Conservation (phyloP, 2,797 vertebrate species). For the Poecile montanus region DNA sequence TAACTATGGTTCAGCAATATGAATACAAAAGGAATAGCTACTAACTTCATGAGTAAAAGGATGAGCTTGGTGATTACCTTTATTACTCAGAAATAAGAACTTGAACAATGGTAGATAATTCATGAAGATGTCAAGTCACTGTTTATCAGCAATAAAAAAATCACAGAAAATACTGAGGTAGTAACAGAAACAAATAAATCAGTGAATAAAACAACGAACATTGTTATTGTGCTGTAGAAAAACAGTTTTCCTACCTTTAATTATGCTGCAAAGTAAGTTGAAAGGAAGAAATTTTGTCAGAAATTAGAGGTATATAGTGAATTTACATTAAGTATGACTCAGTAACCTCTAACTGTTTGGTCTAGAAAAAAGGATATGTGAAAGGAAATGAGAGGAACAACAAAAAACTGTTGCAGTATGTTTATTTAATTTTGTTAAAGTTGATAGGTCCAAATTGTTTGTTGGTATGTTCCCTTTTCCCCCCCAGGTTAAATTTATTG, state of each 20-base stretch:
- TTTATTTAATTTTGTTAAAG: no score
- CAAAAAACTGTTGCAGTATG: neutral
- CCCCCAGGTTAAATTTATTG: no score
- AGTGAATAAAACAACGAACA: neutral
- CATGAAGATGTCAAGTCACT: neutral
- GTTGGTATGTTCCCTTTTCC: no score
- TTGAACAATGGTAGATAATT: neutral
- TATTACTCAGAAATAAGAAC: neutral
- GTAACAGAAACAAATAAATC: neutral
- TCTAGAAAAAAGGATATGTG: neutral
- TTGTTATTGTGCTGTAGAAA: neutral
- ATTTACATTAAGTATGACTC: neutral
- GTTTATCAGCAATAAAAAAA: neutral
- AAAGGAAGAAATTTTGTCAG: neutral
- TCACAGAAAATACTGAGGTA: neutral
- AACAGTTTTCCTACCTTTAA: neutral
- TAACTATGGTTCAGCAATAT: neutral
- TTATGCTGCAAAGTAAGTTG: neutral
- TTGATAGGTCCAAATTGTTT: no score
- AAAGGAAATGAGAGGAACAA: neutral
- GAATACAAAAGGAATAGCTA: neutral
- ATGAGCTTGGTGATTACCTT: neutral
- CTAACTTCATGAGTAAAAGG: neutral
- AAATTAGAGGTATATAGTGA: neutral
- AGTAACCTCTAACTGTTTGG: neutral